These are phyloP conservation scores for Limonius californicus DNA, from an alignment of 1,140 invertebrate genomes.

Conservation along the genomic window DNA sequence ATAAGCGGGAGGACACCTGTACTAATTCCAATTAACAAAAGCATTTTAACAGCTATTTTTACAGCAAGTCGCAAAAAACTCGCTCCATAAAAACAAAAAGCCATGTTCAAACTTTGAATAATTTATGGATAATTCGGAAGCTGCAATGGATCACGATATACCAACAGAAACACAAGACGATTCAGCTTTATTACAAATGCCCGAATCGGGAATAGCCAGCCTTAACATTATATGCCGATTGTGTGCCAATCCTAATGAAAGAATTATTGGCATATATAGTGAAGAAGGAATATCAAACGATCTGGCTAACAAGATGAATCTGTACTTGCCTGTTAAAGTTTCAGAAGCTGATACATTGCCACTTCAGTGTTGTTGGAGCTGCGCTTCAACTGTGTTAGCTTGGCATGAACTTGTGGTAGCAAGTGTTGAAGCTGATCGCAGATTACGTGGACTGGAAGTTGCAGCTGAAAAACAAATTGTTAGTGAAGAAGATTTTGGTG, in stretches of 20 bases:
- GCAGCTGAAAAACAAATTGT: conserved; percentile 14
- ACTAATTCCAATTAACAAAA: too few species aligned
- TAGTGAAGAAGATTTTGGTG: neutral
- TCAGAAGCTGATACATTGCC: conserved; percentile 54
- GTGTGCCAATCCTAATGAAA: conserved; percentile 52
- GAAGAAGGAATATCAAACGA: conserved; percentile 51
- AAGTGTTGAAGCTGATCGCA: conserved; percentile 55
- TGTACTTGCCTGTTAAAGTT: conserved; percentile 55
- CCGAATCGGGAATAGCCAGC: neutral
- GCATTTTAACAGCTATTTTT: too few species aligned
- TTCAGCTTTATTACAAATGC: neutral
- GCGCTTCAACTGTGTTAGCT: conserved; percentile 57
- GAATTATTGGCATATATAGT: conserved; percentile 53
- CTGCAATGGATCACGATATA: neutral
- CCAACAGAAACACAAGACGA: neutral
- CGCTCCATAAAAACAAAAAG: too few species aligned
- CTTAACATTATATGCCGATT: conserved; percentile 47
- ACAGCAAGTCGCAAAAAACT: too few species aligned
- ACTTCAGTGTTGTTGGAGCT: conserved; percentile 59
- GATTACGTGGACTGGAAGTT: conserved; percentile 39
- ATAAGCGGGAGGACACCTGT: too few species aligned
- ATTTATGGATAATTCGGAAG: too few species aligned
- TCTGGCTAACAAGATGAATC: conserved; percentile 52
- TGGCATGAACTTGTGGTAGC: conserved; percentile 59
- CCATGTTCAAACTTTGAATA: too few species aligned